A percentile compares a stretch with the other conserved stretches of the same genome.
These are phyloP conservation scores for Enteromius paludinosus DNA, from an alignment of 2,797 vertebrate genomes.

Conservation along the genomic window DNA sequence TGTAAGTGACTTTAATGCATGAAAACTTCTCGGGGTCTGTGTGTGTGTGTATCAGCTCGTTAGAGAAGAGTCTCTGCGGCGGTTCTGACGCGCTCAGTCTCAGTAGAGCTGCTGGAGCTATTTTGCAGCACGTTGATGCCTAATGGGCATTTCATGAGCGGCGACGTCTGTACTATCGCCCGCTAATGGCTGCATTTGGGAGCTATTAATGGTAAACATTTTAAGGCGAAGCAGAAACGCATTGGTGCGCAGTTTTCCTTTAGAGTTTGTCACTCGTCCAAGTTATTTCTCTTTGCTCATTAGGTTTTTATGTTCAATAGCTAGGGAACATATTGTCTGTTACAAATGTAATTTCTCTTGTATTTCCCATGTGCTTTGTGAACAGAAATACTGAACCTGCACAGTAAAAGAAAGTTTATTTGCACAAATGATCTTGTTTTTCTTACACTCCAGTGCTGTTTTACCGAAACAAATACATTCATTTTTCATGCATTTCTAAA, in stretches of 20 bases:
- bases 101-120: not conserved
- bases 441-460: not conserved
- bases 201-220: slow-evolving; percentile 42
- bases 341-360: not conserved
- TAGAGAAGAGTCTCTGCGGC: slow-evolving; percentile 7
- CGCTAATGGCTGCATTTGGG: slow-evolving; percentile 23
- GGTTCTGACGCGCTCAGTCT: not conserved
- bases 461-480: not conserved
- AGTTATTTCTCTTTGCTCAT: slow-evolving; percentile 29
- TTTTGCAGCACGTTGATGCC: slow-evolving; percentile 12
- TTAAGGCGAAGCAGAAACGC: not conserved
- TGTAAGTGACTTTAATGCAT: not conserved
- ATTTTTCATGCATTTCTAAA: not conserved
- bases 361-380: not conserved
- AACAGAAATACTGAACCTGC: not conserved
- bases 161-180: not conserved
- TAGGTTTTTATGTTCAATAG: slow-evolving; percentile 9
- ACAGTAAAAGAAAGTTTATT: not conserved
- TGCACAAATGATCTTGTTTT: not conserved
- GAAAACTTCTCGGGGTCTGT: not conserved
- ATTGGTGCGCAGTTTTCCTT: not conserved
- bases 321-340: not conserved
- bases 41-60: not conserved
- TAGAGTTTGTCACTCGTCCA: slow-evolving; percentile 7
- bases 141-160: slow-evolving; percentile 24